A percentile compares a stretch with the other conserved stretches of the same genome.
phyloP scores from a whole-genome alignment of 2,113 vertebrate genomes.

The Probosciger aterrimus region DNA sequence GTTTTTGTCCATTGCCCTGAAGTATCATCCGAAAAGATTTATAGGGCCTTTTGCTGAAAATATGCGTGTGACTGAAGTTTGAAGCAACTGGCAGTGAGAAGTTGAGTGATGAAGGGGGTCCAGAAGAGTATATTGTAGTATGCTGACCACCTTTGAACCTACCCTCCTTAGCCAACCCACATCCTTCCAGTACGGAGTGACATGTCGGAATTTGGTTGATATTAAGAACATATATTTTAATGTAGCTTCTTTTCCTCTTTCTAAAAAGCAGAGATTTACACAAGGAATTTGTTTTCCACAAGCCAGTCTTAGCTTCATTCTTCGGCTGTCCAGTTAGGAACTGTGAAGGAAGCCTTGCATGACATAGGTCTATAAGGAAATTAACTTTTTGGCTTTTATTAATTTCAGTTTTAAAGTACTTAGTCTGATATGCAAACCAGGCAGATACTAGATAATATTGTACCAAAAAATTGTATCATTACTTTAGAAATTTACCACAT shows the following conservation, averaged over 20 bases:
- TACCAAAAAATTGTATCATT: not conserved
- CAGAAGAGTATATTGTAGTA: not conserved
- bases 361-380: not conserved
- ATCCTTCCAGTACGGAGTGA: not conserved
- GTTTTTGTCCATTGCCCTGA: not conserved
- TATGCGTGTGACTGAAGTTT: not conserved
- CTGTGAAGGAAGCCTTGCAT: not conserved
- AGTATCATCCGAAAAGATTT: not conserved
- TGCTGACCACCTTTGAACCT: not conserved
- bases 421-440: not conserved
- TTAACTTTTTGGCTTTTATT: not conserved
- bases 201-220: not conserved
- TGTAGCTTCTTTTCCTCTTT: not conserved
- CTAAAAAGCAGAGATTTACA: not conserved
- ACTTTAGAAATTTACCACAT: not conserved
- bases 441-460: not conserved
- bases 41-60: not conserved
- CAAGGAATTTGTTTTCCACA: not conserved
- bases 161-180: not conserved
- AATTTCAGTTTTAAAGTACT: not conserved
- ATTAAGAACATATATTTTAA: not conserved
- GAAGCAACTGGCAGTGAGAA: not conserved
- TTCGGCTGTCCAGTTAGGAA: not conserved
- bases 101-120: not conserved
- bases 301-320: not conserved